A percentile compares a stretch with the other conserved stretches of the same genome.
These are phyloP conservation scores for Onychorhynchus coronatus DNA, from an alignment of 2,113 vertebrate species.

Conservation along the genomic window DNA sequence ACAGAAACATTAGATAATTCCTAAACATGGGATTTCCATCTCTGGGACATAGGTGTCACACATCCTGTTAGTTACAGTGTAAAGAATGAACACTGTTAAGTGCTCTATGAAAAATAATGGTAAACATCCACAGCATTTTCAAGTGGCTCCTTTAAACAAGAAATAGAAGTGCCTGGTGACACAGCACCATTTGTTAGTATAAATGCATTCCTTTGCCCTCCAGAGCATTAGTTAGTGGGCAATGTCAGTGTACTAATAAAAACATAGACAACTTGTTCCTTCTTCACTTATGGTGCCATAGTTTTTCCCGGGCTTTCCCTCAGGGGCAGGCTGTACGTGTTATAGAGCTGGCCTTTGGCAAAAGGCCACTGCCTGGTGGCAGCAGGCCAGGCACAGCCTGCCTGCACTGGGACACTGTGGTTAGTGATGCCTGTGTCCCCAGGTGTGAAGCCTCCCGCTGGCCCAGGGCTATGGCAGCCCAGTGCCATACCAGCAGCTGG, in stretches of 20 bases:
- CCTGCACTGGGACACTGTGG: background rate
- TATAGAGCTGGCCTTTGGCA: background rate
- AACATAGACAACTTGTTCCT: background rate
- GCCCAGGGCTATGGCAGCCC: background rate
- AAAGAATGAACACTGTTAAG: background rate
- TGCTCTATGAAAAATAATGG: background rate
- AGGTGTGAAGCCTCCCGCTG: accelerated
- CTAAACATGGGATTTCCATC: background rate
- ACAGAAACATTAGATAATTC: background rate
- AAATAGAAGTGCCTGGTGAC: background rate
- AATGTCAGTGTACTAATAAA: background rate
- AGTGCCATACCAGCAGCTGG: background rate
- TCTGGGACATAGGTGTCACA: no score
- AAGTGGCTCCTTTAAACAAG: background rate
- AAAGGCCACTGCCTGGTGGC: background rate
- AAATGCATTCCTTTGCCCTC: background rate
- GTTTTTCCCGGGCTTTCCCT: background rate
- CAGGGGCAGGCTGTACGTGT: background rate
- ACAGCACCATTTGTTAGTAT: background rate
- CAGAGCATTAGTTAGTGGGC: background rate
- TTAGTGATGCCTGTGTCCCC: background rate
- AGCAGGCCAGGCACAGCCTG: background rate
- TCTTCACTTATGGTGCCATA: background rate
- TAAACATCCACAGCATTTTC: background rate
- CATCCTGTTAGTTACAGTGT: background rate